Evolutionary conservation across 1,140 invertebrate species (phyloP), one percentile per base, ranked within the genome.

Genomic region (Tigriopus japonicus): DNA sequence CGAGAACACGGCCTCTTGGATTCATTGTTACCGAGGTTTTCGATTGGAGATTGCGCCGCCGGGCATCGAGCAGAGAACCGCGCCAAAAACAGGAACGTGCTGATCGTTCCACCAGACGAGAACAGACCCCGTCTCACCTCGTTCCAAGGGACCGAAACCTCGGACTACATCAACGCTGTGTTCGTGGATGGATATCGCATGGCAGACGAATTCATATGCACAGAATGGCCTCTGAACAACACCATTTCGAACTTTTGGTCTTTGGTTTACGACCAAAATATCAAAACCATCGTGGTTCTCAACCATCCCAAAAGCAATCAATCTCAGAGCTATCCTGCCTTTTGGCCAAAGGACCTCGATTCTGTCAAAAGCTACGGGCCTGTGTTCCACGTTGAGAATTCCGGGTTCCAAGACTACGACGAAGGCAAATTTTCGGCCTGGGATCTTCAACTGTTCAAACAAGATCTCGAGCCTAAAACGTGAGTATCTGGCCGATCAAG

Each of bases 161-260:
- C 58, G 43, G 58, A 59, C 24, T 59, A 59, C 42, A 59, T 59
- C 21, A 59, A 59, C 23, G 58, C 58, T 2, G 58, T 59, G 17
- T 59, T 17, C 24, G 42, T 59, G 14, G 43, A 59, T 15, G 58
- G 58, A 3, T 59, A 42, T 49, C n/a, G 17, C 23, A 24, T 41
- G 13, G n/a, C 21, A 35, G 35, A 59, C 23, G 41, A 43, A 10
- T 49, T 59, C n/a, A 59, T 59, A 17, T 42, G 19, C 14, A 59
- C 58, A 5, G 58, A 59, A 42, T 59, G 58, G 58, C 58, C 58
- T 13, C n/a, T 59, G n/a, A n/a, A 12, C 14, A 14, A 14, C 42
- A 59, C 58, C 1, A 52, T 59, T 5, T 15, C 42, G 13, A 42
- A 59, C 42, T 59, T 59, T 49, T 59, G 58, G 58, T 59, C 42